These are phyloP conservation scores for Sphyrna mokarran DNA, from an alignment of 2,113 vertebrate genomes.

Conservation along the genomic window DNA sequence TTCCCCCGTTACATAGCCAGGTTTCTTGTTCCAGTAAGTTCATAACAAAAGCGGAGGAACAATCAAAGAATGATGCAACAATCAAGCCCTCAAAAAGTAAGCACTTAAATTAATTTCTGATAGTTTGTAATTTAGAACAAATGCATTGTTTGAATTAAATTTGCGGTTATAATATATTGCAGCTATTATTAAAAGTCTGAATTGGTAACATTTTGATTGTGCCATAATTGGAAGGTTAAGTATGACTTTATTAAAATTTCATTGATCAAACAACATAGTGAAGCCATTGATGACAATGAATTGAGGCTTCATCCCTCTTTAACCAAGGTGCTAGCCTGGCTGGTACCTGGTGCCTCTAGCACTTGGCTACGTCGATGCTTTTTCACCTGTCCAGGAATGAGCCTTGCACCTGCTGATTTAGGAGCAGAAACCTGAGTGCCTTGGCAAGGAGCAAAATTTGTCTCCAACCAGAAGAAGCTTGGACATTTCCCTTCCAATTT, in stretches of 20 bases:
- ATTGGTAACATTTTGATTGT: background rate
- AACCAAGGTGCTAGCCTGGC: background rate
- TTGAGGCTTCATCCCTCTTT: background rate
- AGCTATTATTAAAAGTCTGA: background rate
- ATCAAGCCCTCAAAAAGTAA: slow-evolving; percentile 27
- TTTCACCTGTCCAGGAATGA: background rate
- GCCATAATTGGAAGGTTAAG: background rate
- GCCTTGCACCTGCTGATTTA: background rate
- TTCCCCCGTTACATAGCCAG: slow-evolving; percentile 1
- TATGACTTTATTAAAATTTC: background rate
- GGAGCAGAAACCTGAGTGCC: background rate
- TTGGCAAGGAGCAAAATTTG: background rate
- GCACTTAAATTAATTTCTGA: background rate
- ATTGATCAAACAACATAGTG: background rate
- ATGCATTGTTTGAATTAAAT: background rate
- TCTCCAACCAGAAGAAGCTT: background rate
- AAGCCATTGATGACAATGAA: background rate
- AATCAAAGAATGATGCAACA: slow-evolving; percentile 4
- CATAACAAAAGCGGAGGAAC: background rate
- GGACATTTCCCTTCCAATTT: background rate
- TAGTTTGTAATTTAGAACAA: background rate
- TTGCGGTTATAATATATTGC: background rate
- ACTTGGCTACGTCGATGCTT: background rate
- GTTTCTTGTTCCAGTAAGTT: slow-evolving; percentile 21
- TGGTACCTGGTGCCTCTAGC: background rate